These are phyloP conservation scores for Synanceia verrucosa DNA, from an alignment of 2,797 vertebrate species.

Conservation along the genomic window DNA sequence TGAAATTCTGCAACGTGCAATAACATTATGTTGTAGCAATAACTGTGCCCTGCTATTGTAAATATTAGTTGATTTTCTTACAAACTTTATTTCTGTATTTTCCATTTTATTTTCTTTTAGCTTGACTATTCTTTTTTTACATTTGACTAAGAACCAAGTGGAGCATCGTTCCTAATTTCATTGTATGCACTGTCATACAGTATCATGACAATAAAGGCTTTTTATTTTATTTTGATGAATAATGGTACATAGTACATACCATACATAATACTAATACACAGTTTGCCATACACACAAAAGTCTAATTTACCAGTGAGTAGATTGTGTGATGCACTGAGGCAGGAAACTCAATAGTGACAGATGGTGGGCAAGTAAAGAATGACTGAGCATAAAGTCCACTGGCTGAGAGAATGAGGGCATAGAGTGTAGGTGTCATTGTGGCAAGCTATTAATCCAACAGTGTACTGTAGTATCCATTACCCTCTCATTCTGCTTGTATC, in stretches of 20 bases:
- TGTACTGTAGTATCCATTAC: slow-evolving; percentile 17
- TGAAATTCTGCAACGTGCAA: too few species aligned
- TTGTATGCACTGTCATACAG: too few species aligned
- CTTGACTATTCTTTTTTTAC: too few species aligned
- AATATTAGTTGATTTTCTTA: too few species aligned
- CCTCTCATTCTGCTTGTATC: slow-evolving; percentile 19
- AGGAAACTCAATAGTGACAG: neutral
- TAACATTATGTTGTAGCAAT: too few species aligned
- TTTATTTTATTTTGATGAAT: too few species aligned
- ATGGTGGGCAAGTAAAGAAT: slow-evolving; percentile 3
- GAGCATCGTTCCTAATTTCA: too few species aligned
- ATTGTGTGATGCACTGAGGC: neutral
- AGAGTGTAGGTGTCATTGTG: neutral
- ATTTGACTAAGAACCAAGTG: too few species aligned
- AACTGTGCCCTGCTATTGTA: too few species aligned
- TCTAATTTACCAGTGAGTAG: neutral
- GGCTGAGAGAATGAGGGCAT: neutral
- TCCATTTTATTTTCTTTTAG: too few species aligned
- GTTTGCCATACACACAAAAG: neutral
- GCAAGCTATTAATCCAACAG: slow-evolving; percentile 6
- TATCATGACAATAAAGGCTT: too few species aligned
- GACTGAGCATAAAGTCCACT: neutral
- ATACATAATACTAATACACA: neutral
- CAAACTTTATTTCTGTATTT: too few species aligned
- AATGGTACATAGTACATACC: neutral